Evolutionary conservation across 2,797 vertebrate species (phyloP).

Genomic region (Momotus momota): DNA sequence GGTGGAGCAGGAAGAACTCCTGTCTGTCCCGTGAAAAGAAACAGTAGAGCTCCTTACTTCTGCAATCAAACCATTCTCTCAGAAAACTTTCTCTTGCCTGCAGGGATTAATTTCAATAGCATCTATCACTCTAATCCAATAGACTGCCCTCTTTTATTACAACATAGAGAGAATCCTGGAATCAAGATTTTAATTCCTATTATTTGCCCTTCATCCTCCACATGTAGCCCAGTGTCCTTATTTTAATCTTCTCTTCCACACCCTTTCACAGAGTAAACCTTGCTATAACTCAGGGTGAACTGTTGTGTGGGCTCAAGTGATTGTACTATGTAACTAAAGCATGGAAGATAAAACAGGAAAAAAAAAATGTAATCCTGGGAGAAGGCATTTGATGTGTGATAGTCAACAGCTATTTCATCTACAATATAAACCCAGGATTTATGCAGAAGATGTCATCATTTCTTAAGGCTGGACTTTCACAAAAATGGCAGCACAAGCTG

Average conservation of each 20-base stretch:
- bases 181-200: neutral
- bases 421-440: neutral
- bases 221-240: neutral
- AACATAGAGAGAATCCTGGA: neutral
- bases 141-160: neutral
- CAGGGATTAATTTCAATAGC: neutral
- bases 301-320: neutral
- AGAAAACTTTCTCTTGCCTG: neutral
- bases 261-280: neutral
- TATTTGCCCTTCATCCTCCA: neutral
- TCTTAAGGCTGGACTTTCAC: neutral
- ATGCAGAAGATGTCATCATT: neutral
- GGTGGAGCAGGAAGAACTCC: neutral
- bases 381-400: neutral
- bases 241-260: conserved; percentile 3
- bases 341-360: neutral
- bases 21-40: neutral
- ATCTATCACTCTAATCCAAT: neutral
- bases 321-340: neutral
- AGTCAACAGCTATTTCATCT: neutral
- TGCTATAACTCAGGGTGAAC: neutral
- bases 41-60: neutral
- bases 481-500: neutral
- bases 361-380: neutral
- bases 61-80: neutral